Evolutionary conservation across 2,888 invertebrate species (phyloP).

Genomic region (Caradrina kadenii): DNA sequence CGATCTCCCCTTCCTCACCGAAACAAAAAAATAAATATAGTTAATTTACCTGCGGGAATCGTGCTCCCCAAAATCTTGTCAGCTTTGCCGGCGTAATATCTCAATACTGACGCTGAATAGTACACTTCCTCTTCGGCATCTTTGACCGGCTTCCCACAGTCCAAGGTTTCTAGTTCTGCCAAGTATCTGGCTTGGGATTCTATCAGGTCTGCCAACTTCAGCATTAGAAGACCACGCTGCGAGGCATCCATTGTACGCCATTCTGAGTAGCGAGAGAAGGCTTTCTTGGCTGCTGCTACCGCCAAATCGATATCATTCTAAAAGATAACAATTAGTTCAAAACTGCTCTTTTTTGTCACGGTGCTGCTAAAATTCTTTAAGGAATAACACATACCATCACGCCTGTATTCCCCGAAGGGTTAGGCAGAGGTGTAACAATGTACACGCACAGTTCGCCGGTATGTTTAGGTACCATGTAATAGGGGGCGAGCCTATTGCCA

Average conservation of each 20-base stretch:
- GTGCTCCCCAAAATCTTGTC: constrained; percentile 96
- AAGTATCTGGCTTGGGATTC: constrained; percentile 93
- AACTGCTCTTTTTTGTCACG: neutral
- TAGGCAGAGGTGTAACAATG: too few species aligned
- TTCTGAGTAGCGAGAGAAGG: constrained; percentile 93
- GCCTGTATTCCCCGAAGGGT: too few species aligned
- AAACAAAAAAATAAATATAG: neutral
- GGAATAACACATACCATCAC: too few species aligned
- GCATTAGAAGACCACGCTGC: constrained; percentile 93
- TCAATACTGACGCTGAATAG: constrained; percentile 91
- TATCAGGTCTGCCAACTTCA: constrained; percentile 94
- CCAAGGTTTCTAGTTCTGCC: constrained; percentile 97
- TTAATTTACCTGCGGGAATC: constrained; percentile 91
- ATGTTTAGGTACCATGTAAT: too few species aligned
- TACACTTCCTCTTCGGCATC: constrained; percentile 93
- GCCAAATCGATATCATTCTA: constrained; percentile 95
- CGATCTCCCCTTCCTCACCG: too few species aligned
- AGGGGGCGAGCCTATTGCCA: too few species aligned
- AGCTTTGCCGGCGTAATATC: constrained; percentile 98
- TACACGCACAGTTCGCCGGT: too few species aligned
- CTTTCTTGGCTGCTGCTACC: constrained; percentile 94
- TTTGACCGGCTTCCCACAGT: constrained; percentile 97
- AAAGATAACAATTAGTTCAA: constrained; percentile 18
- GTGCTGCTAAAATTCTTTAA: too few species aligned
- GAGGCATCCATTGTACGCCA: constrained; percentile 97